Conservation (phyloP, 35 echinoderm and acorn worm species). For the Heliocidaris erythrogramma region DNA sequence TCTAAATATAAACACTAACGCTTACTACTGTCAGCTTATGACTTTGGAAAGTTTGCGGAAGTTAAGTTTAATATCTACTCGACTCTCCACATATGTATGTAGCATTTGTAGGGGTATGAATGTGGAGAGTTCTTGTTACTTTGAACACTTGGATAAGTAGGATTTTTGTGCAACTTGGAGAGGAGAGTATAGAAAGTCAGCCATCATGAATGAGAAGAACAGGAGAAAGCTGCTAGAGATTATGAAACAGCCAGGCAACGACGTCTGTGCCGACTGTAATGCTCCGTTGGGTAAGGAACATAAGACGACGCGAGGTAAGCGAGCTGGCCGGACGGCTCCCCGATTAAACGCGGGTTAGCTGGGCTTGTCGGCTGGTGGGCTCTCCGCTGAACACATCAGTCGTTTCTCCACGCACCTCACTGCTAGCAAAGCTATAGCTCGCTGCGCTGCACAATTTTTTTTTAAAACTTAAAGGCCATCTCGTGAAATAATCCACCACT, state of each 20-base stretch:
- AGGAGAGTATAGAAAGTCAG: neutral
- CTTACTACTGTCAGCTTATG: no score
- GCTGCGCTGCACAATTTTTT: no score
- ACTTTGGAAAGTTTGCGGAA: no score
- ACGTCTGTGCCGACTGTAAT: constrained; percentile 60
- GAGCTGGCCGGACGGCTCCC: constrained; percentile 17
- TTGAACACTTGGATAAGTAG: no score
- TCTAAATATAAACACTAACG: no score
- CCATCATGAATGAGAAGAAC: constrained; percentile 26
- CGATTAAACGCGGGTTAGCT: neutral
- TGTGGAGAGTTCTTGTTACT: no score
- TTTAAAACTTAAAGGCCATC: no score
- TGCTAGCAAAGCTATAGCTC: neutral
- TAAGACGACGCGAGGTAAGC: constrained; percentile 52
- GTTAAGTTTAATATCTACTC: no score
- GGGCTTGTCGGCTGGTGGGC: constrained; percentile 1
- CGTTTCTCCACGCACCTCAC: constrained; percentile 12
- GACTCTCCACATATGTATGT: no score
- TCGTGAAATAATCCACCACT: no score
- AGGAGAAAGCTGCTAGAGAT: constrained; percentile 57
- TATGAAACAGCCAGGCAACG: constrained; percentile 58
- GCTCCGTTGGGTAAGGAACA: constrained; percentile 51
- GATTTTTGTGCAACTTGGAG: no score
- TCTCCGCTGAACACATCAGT: neutral
- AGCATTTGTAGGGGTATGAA: no score